A percentile compares a stretch with the other conserved stretches of the same genome.
phyloP scores from a whole-genome alignment of 2,888 invertebrate genomes.

The Caradrina kadenii region DNA sequence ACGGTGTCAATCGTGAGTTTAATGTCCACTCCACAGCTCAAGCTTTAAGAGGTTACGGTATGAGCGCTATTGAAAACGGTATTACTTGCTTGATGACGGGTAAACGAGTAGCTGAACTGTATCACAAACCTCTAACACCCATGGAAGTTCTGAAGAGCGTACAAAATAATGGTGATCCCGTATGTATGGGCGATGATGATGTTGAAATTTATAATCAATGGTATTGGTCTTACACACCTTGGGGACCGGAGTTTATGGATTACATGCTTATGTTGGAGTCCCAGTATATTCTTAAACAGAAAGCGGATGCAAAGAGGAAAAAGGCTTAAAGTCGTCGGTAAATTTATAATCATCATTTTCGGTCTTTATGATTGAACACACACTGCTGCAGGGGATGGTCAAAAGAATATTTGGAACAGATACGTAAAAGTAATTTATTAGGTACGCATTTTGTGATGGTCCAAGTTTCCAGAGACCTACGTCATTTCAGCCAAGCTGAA shows the following conservation, averaged over 20 bases:
- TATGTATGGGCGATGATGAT: slow-evolving; percentile 82
- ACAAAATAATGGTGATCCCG: slow-evolving; percentile 73
- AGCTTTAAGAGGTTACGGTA: slow-evolving; percentile 88
- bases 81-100: slow-evolving; percentile 84
- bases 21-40: slow-evolving; percentile 91
- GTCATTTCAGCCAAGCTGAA: too few relatives aligned
- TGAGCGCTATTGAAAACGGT: slow-evolving; percentile 85
- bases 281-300: slow-evolving; percentile 77
- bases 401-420: too few relatives aligned
- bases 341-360: neutral
- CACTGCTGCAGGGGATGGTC: neutral
- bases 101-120: slow-evolving; percentile 87
- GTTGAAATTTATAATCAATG: slow-evolving; percentile 86
- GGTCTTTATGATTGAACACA: neutral
- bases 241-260: slow-evolving; percentile 76
- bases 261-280: slow-evolving; percentile 79
- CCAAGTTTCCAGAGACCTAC: too few relatives aligned
- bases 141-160: slow-evolving; percentile 88
- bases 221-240: slow-evolving; percentile 83
- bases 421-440: too few relatives aligned
- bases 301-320: slow-evolving; percentile 79
- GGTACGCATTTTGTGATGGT: too few relatives aligned
- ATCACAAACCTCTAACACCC: slow-evolving; percentile 87
- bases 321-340: neutral
- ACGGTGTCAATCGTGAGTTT: slow-evolving; percentile 90